Evolutionary conservation across 2,888 invertebrate species (phyloP), one percentile per base, ranked within the genome.

Genomic region (Ornithoptera alexandrae): DNA sequence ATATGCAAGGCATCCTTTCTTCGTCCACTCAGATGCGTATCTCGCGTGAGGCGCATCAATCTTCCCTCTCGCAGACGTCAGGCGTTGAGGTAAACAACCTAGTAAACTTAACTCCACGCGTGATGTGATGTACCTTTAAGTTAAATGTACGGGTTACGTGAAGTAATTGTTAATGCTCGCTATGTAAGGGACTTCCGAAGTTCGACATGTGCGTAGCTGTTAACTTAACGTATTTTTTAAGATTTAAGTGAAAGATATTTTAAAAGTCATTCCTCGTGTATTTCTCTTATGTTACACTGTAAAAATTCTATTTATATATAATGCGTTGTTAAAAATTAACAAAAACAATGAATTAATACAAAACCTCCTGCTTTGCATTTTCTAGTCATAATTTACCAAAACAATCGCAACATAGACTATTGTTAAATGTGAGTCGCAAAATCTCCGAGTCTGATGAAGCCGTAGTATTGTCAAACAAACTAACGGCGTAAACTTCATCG

Each of bases 121-220:
- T 46, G 59, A 30, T 30, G 30, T 30, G 42, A 53, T 59, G 58
- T 58, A 66, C 67, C 61, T 67, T 73, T 71, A 60, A 72, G 62
- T 65, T 72, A 74, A 72, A 65, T 62, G 65, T 66, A 67, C 68
- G 62, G 30, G 66, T 62, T 74, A 76, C 73, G 74, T 74, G 74
- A 72, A 60, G 72, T 68, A 72, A 71, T 75, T 77, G 72, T 70
- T 71, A 74, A 77, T 73, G 67, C 56, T 24, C 56, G 36, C 53
- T 56, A 60, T 69, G 61, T n/a, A 64, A 70, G 63, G 70, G 67
- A 70, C 70, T 70, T 70, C 70, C 70, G 70, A 73, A 71, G 69
- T 73, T 72, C 68, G 66, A 64, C 60, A 62, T 67, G 67, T 69
- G 68, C 65, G 62, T 70, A 39, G 59, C 46, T 30, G 8, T 58